Conservation (phyloP, 1,140 invertebrate genomes). For the Drosophila pachea region DNA sequence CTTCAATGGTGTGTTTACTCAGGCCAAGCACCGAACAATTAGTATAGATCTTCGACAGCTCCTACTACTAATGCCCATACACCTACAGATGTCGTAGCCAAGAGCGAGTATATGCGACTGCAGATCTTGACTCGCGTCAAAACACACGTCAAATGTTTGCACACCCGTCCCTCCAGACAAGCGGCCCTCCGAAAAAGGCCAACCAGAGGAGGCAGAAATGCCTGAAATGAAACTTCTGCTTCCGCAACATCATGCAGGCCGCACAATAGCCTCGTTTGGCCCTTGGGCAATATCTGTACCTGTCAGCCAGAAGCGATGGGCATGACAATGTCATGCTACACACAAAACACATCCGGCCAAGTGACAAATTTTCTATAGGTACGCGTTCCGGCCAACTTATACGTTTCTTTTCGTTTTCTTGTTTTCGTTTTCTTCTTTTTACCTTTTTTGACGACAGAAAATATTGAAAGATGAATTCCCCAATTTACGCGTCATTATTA, state of each 20-base stretch:
- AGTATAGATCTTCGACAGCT: constrained; percentile 57
- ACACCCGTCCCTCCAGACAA: constrained; percentile 38
- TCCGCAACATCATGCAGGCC: constrained; percentile 48
- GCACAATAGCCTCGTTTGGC: constrained; percentile 52
- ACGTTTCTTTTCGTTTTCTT: constrained; percentile 22
- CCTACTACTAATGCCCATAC: neutral
- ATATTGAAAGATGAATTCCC: constrained; percentile 50
- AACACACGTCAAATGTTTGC: constrained; percentile 77
- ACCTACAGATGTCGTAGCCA: too few species aligned
- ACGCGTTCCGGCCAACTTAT: constrained; percentile 37
- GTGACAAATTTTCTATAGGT: constrained; percentile 63
- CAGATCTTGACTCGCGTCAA: constrained; percentile 70
- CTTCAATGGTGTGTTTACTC: constrained; percentile 66
- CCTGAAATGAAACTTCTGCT: constrained; percentile 60
- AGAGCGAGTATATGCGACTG: too few species aligned
- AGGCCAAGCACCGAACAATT: constrained; percentile 60
- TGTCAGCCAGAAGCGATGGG: constrained; percentile 57
- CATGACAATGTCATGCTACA: constrained; percentile 63
- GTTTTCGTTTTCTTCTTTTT: too few species aligned
- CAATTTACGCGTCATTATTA: constrained; percentile 65
- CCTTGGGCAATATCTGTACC: constrained; percentile 55
- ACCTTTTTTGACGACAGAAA: constrained; percentile 39
- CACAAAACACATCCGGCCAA: constrained; percentile 75
- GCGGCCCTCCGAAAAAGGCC: constrained; percentile 34
- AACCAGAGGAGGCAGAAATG: constrained; percentile 18